These are phyloP conservation scores for Drosophila elegans DNA, from an alignment of 1,140 invertebrate species.

Conservation along the genomic window DNA sequence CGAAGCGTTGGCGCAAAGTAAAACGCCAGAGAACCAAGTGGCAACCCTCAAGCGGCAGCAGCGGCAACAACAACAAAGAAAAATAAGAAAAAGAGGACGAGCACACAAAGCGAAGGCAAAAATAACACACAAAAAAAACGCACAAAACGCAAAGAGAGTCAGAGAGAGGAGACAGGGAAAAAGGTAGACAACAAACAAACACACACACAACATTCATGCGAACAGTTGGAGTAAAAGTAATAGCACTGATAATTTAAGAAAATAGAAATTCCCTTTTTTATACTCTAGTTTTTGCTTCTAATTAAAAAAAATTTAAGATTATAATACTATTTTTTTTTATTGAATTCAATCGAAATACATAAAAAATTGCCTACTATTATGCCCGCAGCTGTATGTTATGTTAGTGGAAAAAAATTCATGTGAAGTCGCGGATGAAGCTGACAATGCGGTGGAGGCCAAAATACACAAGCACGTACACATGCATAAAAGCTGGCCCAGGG, in stretches of 20 bases:
- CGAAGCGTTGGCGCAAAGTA: slow-evolving; percentile 32
- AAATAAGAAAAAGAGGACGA: slow-evolving; percentile 45
- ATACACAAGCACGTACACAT: slow-evolving; percentile 34
- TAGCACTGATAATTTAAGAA: background rate
- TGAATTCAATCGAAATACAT: no score
- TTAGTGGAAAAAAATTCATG: slow-evolving; percentile 61
- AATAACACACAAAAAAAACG: slow-evolving; percentile 54
- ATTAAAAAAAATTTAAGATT: no score
- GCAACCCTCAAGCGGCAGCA: slow-evolving; percentile 50
- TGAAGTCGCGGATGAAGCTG: slow-evolving; percentile 64
- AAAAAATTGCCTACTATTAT: background rate
- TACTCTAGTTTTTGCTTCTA: background rate
- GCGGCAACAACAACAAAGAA: slow-evolving; percentile 46
- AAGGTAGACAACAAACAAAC: slow-evolving; percentile 15
- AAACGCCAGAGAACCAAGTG: slow-evolving; percentile 45
- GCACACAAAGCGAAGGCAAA: slow-evolving; percentile 38
- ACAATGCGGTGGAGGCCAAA: slow-evolving; percentile 69
- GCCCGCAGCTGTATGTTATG: slow-evolving; percentile 16
- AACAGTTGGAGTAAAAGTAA: slow-evolving; percentile 17
- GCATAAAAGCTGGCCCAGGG: slow-evolving; percentile 53
- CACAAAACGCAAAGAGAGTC: slow-evolving; percentile 25
- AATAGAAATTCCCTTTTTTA: background rate
- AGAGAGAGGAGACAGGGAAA: slow-evolving; percentile 5
- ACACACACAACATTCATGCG: slow-evolving; percentile 30
- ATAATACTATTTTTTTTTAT: no score